phyloP scores from a whole-genome alignment of 1,140 invertebrate genomes.

The Drosophila seguyi region DNA sequence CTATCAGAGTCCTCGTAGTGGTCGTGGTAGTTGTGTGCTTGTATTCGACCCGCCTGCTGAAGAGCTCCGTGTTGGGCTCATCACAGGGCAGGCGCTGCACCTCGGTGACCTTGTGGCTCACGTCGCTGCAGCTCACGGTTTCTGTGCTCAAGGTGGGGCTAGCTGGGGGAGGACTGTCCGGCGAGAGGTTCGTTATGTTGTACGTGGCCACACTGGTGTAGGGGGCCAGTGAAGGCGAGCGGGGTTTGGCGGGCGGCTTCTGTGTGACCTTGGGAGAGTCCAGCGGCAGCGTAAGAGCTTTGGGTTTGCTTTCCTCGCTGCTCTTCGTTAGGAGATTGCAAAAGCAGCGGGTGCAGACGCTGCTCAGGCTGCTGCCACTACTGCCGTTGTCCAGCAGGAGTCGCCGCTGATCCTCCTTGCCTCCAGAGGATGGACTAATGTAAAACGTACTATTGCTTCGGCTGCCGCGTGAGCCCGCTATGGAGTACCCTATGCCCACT shows the following conservation, averaged over 20 bases:
- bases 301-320: conserved; percentile 11
- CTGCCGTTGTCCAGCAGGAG: conserved; percentile 38
- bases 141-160: conserved; percentile 66
- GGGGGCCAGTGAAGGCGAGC: conserved; percentile 66
- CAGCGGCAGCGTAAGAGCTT: neutral
- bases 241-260: conserved; percentile 35
- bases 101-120: conserved; percentile 50
- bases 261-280: conserved; percentile 1
- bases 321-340: conserved; percentile 54
- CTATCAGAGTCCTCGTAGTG: conserved; percentile 66
- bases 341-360: conserved; percentile 69
- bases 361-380: conserved; percentile 36
- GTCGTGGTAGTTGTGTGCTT: conserved; percentile 67
- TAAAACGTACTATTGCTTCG: conserved; percentile 70
- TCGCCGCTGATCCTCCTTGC: conserved; percentile 54
- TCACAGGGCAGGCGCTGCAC: conserved; percentile 54
- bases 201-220: conserved; percentile 67
- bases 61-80: conserved; percentile 43
- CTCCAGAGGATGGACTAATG: conserved; percentile 28
- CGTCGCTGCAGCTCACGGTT: conserved; percentile 52
- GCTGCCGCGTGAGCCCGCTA: conserved; percentile 21
- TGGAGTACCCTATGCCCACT: conserved; percentile 18
- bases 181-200: conserved; percentile 42
- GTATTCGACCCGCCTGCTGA: conserved; percentile 56
- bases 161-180: conserved; percentile 58